A percentile compares a stretch with the other conserved stretches of the same genome.
Conservation (phyloP, 2,797 vertebrate species). For the Chiloscyllium punctatum region DNA sequence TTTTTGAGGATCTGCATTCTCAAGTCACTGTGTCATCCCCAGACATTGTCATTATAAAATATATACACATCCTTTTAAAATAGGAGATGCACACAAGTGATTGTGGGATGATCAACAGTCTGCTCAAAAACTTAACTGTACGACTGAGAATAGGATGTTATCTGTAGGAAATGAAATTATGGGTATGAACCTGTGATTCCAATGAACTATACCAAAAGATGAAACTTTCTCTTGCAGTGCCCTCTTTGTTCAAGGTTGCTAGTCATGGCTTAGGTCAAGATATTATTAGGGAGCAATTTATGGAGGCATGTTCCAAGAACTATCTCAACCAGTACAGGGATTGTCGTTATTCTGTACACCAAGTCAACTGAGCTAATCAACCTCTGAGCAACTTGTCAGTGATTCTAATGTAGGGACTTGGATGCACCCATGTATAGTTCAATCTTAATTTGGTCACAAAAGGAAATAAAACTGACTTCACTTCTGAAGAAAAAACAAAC, state of each 20-base stretch:
- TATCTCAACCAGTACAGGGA: too few species aligned
- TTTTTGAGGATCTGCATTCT: too few species aligned
- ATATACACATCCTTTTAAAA: too few species aligned
- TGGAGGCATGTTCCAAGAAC: too few species aligned
- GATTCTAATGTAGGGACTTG: background rate
- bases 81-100: background rate
- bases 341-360: too few species aligned
- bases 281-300: too few species aligned
- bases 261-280: too few species aligned
- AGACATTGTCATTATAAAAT: too few species aligned
- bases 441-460: background rate
- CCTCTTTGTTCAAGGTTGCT: too few species aligned
- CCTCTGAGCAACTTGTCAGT: background rate
- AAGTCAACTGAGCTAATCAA: too few species aligned
- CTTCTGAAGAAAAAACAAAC: background rate
- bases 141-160: background rate
- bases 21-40: too few species aligned
- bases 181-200: background rate
- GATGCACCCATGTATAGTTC: background rate
- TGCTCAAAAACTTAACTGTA: background rate
- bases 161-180: background rate
- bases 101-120: background rate
- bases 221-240: too few species aligned
- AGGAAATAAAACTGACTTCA: background rate
- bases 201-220: background rate